Evolutionary conservation across 2,797 vertebrate species (phyloP).

Genomic region (Danionella dracula): DNA sequence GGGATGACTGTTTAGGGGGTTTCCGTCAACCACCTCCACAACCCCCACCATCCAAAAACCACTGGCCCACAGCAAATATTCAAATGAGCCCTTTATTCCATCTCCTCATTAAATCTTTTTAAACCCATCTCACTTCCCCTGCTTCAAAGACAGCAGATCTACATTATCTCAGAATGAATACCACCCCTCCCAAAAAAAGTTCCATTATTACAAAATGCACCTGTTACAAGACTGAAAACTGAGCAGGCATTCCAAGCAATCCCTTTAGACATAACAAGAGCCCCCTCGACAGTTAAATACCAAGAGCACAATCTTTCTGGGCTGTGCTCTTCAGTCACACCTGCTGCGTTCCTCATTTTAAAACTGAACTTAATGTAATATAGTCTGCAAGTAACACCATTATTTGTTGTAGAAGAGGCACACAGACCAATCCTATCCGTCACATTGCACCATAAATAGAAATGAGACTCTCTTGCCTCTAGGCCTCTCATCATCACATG

Average conservation of each 20-base stretch:
- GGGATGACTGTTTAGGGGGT: background rate
- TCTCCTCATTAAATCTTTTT: too few relatives aligned
- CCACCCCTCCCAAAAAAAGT: constrained; percentile 12
- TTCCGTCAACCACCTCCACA: too few relatives aligned
- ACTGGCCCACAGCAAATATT: too few relatives aligned
- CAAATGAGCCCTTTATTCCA: background rate
- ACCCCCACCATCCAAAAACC: too few relatives aligned
- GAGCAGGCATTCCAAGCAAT: background rate
- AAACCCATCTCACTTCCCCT: too few relatives aligned
- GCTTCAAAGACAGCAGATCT: too few relatives aligned
- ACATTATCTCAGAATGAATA: constrained; percentile 15
- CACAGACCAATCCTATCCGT: background rate
- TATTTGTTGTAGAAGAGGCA: background rate
- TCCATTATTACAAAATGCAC: constrained; percentile 26
- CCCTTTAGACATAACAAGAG: constrained; percentile 23
- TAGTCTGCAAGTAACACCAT: background rate
- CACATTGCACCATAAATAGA: constrained; percentile 1
- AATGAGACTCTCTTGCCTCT: too few relatives aligned
- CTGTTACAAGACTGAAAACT: constrained; percentile 22
- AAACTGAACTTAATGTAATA: background rate
- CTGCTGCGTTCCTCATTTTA: background rate
- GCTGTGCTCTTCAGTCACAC: background rate
- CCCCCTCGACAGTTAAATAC: background rate
- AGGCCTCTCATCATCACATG: constrained; percentile 34
- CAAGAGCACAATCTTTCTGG: background rate